Evolutionary conservation across 2,797 vertebrate species (phyloP).

Genomic region (Hippoglossus hippoglossus): DNA sequence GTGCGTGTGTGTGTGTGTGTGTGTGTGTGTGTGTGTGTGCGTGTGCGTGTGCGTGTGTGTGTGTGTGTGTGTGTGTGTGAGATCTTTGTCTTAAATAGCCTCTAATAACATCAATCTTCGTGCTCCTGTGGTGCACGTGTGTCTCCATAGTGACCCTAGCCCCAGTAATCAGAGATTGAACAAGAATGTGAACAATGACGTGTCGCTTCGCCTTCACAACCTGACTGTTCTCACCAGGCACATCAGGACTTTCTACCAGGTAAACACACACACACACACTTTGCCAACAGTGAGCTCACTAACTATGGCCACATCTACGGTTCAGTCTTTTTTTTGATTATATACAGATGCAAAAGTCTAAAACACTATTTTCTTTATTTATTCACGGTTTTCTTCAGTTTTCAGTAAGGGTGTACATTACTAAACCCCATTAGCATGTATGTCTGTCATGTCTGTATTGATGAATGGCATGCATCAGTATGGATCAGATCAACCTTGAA

Average conservation of each 20-base stretch:
- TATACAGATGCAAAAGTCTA: too few relatives aligned
- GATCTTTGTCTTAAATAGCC: constrained; percentile 46
- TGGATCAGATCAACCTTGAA: constrained; percentile 18
- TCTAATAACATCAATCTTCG: constrained; percentile 23
- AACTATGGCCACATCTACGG: not conserved
- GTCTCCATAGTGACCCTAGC: constrained; percentile 73
- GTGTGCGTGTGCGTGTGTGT: too few relatives aligned
- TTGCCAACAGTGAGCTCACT: not conserved
- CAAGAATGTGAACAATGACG: constrained; percentile 78
- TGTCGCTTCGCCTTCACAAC: constrained; percentile 77
- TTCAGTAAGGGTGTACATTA: too few relatives aligned
- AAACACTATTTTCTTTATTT: too few relatives aligned
- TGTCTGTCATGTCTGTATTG: constrained; percentile 1
- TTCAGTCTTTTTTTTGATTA: not conserved
- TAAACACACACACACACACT: constrained; percentile 27
- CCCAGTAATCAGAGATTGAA: constrained; percentile 75
- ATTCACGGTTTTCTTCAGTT: too few relatives aligned
- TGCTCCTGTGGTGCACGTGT: constrained; percentile 34
- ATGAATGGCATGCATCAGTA: constrained; percentile 3
- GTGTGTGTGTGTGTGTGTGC: too few relatives aligned
- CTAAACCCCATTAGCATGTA: not conserved
- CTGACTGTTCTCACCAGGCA: constrained; percentile 73
- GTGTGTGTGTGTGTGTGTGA: not conserved
- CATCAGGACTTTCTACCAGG: constrained; percentile 78
- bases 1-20: too few relatives aligned